These are phyloP conservation scores for Thamnaconus septentrionalis DNA, from an alignment of 2,113 vertebrate species.

Conservation along the genomic window DNA sequence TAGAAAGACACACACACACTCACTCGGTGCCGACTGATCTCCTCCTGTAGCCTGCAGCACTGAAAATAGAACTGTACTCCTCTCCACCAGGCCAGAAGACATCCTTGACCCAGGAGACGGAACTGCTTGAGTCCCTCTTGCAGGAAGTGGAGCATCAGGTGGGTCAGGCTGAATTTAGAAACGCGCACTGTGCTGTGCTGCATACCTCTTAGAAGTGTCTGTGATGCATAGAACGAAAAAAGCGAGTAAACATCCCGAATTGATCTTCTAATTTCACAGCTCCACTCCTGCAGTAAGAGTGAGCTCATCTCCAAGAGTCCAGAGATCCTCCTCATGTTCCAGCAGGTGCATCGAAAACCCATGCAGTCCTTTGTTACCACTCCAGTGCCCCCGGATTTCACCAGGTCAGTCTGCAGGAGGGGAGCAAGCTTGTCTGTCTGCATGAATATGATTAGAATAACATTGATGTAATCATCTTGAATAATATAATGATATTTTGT, in stretches of 20 bases:
- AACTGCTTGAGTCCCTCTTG: constrained; percentile 94
- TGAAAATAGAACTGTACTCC: constrained; percentile 57
- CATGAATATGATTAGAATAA: too few species aligned
- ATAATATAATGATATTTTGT: too few species aligned
- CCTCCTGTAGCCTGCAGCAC: constrained; percentile 35
- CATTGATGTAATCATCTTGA: too few species aligned
- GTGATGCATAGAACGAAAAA: background rate
- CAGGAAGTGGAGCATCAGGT: constrained; percentile 99
- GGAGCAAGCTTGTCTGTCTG: too few species aligned
- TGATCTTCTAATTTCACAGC: constrained; percentile 60
- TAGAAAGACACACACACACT: constrained; percentile 22
- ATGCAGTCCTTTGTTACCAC: constrained; percentile 99
- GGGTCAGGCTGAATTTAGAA: constrained; percentile 21
- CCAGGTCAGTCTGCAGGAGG: constrained; percentile 77
- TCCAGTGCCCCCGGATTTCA: constrained; percentile 97
- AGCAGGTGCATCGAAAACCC: constrained; percentile 97
- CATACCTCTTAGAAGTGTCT: background rate
- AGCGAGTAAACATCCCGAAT: too few species aligned
- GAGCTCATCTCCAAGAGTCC: constrained; percentile 96
- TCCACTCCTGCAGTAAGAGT: constrained; percentile 97
- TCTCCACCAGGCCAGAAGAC: constrained; percentile 91
- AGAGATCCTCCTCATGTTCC: constrained; percentile 99
- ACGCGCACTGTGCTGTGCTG: background rate
- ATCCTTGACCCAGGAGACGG: constrained; percentile 97
- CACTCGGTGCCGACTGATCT: constrained; percentile 18